phyloP scores from a whole-genome alignment of 2,113 vertebrate species.

The Ochotona princeps region DNA sequence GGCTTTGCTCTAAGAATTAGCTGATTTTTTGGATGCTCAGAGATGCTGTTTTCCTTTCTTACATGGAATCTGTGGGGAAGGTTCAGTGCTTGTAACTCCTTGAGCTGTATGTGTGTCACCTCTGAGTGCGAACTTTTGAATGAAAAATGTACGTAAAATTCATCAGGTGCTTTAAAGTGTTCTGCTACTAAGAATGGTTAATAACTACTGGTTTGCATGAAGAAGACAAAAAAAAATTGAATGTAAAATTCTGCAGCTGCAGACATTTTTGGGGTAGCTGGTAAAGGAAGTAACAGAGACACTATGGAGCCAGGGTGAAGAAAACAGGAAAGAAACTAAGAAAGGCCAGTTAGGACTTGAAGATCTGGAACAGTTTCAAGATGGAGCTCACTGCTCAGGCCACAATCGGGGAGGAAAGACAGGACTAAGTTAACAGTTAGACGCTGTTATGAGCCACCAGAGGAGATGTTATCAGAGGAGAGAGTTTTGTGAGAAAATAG shows the following conservation, averaged over 20 bases:
- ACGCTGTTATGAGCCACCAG: neutral
- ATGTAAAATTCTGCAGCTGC: neutral
- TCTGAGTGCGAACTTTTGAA: neutral
- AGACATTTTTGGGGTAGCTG: neutral
- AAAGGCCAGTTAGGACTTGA: neutral
- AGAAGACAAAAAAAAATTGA: neutral
- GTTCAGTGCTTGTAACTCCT: neutral
- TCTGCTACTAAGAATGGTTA: neutral
- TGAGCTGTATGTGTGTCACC: neutral
- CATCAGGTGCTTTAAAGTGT: neutral
- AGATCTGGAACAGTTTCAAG: neutral
- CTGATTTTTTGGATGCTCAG: neutral
- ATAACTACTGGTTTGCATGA: neutral
- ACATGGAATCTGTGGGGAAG: too few species aligned
- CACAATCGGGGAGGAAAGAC: neutral
- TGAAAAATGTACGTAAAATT: neutral
- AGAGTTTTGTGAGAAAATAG: constrained; percentile 37
- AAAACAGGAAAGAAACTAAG: neutral
- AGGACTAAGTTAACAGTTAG: neutral
- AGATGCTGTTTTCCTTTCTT: neutral
- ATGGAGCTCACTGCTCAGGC: rapidly evolving
- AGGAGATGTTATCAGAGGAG: neutral
- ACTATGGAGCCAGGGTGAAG: neutral
- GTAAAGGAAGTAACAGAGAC: neutral
- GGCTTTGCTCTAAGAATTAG: rapidly evolving